Evolutionary conservation across 2,888 invertebrate species (phyloP), one percentile per base, ranked within the genome.

Genomic region (Frankliniella fusca): DNA sequence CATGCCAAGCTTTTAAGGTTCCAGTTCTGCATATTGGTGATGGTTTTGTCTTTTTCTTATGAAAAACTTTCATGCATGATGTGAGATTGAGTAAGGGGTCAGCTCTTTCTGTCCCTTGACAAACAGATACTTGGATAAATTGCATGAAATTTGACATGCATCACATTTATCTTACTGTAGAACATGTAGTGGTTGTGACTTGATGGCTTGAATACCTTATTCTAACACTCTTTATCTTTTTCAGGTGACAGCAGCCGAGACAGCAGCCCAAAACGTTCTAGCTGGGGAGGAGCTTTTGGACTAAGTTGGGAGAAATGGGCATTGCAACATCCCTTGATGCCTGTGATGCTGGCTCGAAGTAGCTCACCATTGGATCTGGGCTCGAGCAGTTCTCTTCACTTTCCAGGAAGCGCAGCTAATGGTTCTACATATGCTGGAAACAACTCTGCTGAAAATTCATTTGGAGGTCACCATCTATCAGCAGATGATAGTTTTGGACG

Each of bases 261-360:
- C 10, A 76, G 27, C 70, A 76, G 70, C 27, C 70, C 70, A 11
- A 76, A 76, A 10, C 23, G 70, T 9, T 27, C 12, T 76, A 23
- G 70, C 70, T 76, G 70, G 70, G 70, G 70, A n/a, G 70, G 70
- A 9, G 70, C 12, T 76, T 23, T 23, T 76, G 27, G 23, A 76
- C 23, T 76, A 12, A 76, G 27, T 76, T 76, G 70, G 70, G 70
- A 76, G 10, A 76, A 76, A 23, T 76, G 70, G 70, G 70, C 70
- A 76, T 27, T 76, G 70, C 70, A 76, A 23, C 70, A 76, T 76
- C 70, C 70, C 12, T 27, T 76, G 12, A 76, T 76, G 70, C 70
- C 70, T 8, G 27, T 27, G 12, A 76, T 76, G 23, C 27, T 76
- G 27, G 70, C 70, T 27, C 70, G 70, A 9, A 76, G 70, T 27